phyloP scores from a whole-genome alignment of 2,113 vertebrate species.

The Solenodon paradoxus region DNA sequence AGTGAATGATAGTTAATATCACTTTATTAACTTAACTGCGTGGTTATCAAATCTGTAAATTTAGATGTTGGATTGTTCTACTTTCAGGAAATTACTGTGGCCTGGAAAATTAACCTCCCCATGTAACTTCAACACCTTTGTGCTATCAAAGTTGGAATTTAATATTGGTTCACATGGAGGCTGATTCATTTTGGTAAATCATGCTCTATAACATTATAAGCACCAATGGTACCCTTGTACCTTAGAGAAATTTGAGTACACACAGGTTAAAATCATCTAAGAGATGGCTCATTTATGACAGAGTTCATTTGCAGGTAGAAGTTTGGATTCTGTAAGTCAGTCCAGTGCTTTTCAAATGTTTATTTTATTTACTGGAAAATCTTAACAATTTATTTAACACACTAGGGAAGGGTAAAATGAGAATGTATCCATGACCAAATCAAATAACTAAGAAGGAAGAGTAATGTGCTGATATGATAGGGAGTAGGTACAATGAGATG shows the following conservation, averaged over 20 bases:
- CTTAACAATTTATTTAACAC: not conserved
- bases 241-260: not conserved
- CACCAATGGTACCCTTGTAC: not conserved
- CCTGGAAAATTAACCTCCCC: not conserved
- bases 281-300: not conserved
- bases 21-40: not conserved
- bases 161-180: not conserved
- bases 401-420: not conserved
- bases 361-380: not conserved
- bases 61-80: not conserved
- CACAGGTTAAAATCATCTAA: not conserved
- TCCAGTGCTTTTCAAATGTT: not conserved
- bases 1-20: not conserved
- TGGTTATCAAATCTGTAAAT: not conserved
- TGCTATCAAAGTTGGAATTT: not conserved
- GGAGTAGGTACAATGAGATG: rapidly evolving
- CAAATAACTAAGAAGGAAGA: not conserved
- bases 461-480: no score
- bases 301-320: not conserved
- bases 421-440: not conserved
- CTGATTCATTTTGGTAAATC: not conserved
- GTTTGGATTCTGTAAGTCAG: not conserved
- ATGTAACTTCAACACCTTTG: not conserved
- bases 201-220: not conserved
- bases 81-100: not conserved